phyloP scores from a whole-genome alignment of 2,113 vertebrate species.

The Ophthalmolycus amberensis region DNA sequence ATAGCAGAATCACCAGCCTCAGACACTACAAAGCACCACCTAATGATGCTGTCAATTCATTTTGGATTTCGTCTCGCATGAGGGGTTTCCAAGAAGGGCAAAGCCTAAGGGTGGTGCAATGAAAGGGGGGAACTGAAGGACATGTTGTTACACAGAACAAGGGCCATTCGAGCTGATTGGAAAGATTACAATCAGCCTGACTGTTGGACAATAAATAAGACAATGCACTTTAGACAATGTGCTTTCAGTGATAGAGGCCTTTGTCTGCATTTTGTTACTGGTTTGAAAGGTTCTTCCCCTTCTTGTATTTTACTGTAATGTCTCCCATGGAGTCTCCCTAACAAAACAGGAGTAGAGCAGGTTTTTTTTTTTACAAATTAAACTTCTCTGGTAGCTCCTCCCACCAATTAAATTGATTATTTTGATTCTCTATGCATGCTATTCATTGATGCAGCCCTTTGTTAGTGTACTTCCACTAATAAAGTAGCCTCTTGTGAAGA shows the following conservation, averaged over 20 bases:
- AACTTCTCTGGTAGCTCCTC: background rate
- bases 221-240: background rate
- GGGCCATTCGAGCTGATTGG: background rate
- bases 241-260: background rate
- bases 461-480: constrained; percentile 29
- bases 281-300: background rate
- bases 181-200: constrained; percentile 30
- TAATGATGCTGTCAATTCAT: constrained; percentile 5
- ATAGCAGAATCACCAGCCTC: background rate
- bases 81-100: background rate
- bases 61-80: background rate
- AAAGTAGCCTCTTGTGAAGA: constrained; percentile 30
- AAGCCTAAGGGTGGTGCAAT: background rate
- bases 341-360: constrained; percentile 2
- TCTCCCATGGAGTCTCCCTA: background rate
- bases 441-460: constrained; percentile 9
- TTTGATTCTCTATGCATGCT: constrained; percentile 8
- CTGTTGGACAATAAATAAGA: constrained; percentile 5
- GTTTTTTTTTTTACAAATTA: background rate
- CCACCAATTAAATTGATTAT: constrained; percentile 12
- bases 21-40: background rate
- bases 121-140: constrained; percentile 4
- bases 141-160: constrained; percentile 1
- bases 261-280: constrained; percentile 9
- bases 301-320: constrained; percentile 9